A percentile compares a stretch with the other conserved stretches of the same genome.
phyloP scores from a whole-genome alignment of 2,888 invertebrate genomes.

The Apomyelois bistriatella region DNA sequence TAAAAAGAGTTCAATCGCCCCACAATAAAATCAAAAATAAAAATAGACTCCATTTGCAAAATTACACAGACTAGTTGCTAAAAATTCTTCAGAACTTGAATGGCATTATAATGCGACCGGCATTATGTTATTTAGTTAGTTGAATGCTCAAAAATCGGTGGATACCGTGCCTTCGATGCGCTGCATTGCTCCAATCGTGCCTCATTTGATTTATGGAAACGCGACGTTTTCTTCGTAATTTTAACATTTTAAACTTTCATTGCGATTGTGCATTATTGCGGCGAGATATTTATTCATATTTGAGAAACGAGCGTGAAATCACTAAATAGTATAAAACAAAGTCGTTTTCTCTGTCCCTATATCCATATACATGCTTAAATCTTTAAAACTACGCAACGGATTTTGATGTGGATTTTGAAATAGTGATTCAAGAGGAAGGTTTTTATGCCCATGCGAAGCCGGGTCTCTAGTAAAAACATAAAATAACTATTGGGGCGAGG shows the following conservation, averaged over 20 bases:
- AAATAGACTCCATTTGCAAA: neutral
- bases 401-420: too few relatives aligned
- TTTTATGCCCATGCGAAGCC: too few relatives aligned
- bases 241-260: neutral
- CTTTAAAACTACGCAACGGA: too few relatives aligned
- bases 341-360: too few relatives aligned
- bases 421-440: too few relatives aligned
- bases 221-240: slow-evolving; percentile 23
- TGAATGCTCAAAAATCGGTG: neutral
- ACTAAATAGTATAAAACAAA: too few relatives aligned
- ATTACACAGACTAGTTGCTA: neutral
- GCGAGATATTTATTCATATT: too few relatives aligned
- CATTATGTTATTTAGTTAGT: slow-evolving; percentile 6
- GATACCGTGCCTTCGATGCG: slow-evolving; percentile 6
- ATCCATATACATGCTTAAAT: too few relatives aligned
- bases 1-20: neutral
- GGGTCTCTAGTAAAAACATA: too few relatives aligned
- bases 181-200: slow-evolving; percentile 27
- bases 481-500: too few relatives aligned
- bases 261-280: too few relatives aligned
- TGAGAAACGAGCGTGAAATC: too few relatives aligned
- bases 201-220: slow-evolving; percentile 34
- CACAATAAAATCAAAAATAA: neutral
- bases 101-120: neutral
- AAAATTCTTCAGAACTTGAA: neutral